These are phyloP conservation scores for Timema podura DNA, from an alignment of 2,888 invertebrate genomes.

Conservation along the genomic window DNA sequence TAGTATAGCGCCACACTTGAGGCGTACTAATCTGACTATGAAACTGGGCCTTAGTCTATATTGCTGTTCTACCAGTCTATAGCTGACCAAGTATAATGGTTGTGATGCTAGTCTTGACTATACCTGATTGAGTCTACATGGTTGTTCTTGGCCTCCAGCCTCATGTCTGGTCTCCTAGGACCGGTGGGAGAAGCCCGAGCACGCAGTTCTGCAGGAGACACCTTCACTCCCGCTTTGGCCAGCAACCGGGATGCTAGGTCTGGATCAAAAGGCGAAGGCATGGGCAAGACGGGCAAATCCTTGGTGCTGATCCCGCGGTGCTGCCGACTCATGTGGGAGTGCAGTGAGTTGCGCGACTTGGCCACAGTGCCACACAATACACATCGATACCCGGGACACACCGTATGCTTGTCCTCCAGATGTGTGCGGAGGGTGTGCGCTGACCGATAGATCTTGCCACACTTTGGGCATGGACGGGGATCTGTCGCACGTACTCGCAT, in stretches of 20 bases:
- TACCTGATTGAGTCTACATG: conserved; percentile 29
- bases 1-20: too few relatives aligned
- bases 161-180: conserved; percentile 59
- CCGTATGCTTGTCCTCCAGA: conserved; percentile 88
- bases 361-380: conserved; percentile 90
- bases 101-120: too few relatives aligned
- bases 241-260: conserved; percentile 80
- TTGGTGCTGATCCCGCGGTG: conserved; percentile 91
- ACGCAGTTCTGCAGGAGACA: conserved; percentile 66
- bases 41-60: too few relatives aligned
- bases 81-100: too few relatives aligned
- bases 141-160: conserved; percentile 65
- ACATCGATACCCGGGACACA: conserved; percentile 88
- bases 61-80: too few relatives aligned
- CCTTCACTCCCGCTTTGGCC: conserved; percentile 82
- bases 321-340: conserved; percentile 91
- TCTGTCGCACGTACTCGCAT: conserved; percentile 85
- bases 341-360: conserved; percentile 85
- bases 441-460: conserved; percentile 88
- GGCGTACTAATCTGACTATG: too few relatives aligned
- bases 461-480: conserved; percentile 88
- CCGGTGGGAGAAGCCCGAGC: conserved; percentile 85
- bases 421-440: conserved; percentile 89
- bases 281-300: conserved; percentile 85
- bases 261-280: conserved; percentile 90